Evolutionary conservation across 92 coral and sea anemone species (phyloP), one percentile per base, ranked within the genome.

Genomic region (Phenganax marumi): DNA sequence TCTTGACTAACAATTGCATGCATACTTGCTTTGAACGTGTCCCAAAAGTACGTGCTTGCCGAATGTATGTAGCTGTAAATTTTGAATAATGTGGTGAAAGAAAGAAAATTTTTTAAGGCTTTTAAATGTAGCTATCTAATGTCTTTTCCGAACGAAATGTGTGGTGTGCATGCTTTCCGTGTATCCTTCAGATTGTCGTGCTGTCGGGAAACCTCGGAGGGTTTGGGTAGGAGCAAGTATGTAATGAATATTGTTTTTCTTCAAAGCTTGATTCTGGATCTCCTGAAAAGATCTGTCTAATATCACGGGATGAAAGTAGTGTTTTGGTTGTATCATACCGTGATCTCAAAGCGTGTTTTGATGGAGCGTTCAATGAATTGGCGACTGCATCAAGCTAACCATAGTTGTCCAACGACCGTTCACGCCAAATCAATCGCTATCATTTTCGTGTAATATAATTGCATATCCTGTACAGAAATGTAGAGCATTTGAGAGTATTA

Each of bases 261-360:
- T 87, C 75, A 12, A 70, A 95, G 99, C 92, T 96, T 72, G 99
- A 96, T 70, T 91, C 96, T 21, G 99, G 99, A 8, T 84, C 99
- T 24, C 88, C 96, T 10, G 99, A 96, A 77, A 92, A 91, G 76
- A 87, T 96, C 51, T 96, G 99, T 66, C 79, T 96, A 26, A 84
- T 89, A 68, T 96, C 99, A 6, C 87, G 99, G n/a, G 99, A 96
- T 65, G 99, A 96, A 78, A 97, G 92, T 81, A 89, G 96, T 8
- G 92, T 93, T 19, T 77, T 96, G 39, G 99, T 96, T 50, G 99
- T 96, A 23, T 89, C 97, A 10, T 96, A 92, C 83, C 91, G 97
- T 53, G 99, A 96, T 81, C 82, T 96, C 55, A 95, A 91, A 77
- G 84, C 58, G 84, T 92, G 99, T 81, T 91, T 96, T 49, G 97